Conservation (phyloP, 1,140 invertebrate species). For the Anoplolepis gracilipes region DNA sequence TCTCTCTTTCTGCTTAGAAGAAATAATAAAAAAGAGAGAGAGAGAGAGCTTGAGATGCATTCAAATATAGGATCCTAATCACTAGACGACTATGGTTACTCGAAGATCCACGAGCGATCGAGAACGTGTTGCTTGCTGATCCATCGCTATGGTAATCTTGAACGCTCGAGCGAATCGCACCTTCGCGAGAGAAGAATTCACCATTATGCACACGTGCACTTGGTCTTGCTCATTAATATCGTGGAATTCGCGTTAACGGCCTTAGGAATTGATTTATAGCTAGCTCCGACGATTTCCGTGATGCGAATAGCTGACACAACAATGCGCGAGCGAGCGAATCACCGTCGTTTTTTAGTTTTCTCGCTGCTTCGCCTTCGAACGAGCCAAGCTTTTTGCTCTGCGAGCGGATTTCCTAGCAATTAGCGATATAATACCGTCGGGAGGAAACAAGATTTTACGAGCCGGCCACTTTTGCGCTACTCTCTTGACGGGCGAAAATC, state of each 20-base stretch:
- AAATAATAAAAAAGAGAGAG: slow-evolving; percentile 8
- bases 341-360: neutral
- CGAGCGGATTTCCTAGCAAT: slow-evolving; percentile 55
- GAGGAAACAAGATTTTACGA: slow-evolving; percentile 61
- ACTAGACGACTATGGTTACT: slow-evolving; percentile 90
- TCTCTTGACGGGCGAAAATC: slow-evolving; percentile 10
- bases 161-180: slow-evolving; percentile 18
- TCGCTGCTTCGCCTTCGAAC: slow-evolving; percentile 15
- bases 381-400: slow-evolving; percentile 11
- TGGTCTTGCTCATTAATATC: slow-evolving; percentile 22
- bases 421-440: slow-evolving; percentile 36
- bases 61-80: slow-evolving; percentile 94
- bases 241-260: neutral
- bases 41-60: neutral
- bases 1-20: neutral
- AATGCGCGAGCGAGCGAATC: slow-evolving; percentile 29
- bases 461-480: slow-evolving; percentile 22
- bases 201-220: neutral
- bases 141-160: neutral
- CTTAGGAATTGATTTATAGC: slow-evolving; percentile 3
- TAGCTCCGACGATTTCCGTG: neutral
- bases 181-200: neutral
- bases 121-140: slow-evolving; percentile 10
- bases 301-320: neutral
- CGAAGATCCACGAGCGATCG: slow-evolving; percentile 61